Percentiles rank a stretch among this genome's conserved stretches.
phyloP scores from a whole-genome alignment of 1,140 invertebrate species.

The Neodiprion virginianus region DNA sequence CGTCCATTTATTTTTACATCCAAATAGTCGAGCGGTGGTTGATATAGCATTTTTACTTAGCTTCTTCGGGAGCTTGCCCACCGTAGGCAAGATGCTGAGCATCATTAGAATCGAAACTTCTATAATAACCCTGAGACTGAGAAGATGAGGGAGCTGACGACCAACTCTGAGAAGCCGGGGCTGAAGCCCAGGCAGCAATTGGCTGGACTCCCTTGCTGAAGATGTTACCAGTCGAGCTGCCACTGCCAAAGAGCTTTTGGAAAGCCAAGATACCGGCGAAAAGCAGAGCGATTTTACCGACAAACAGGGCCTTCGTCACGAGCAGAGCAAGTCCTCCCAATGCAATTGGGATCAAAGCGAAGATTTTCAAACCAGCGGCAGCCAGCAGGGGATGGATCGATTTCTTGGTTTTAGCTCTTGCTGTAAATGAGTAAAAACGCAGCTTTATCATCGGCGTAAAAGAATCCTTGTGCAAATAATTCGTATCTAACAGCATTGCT shows the following conservation, averaged over 20 bases:
- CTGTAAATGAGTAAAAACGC: constrained; percentile 52
- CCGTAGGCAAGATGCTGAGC: constrained; percentile 70
- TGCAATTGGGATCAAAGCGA: constrained; percentile 72
- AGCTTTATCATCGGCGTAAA: neutral
- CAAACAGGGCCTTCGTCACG: constrained; percentile 75
- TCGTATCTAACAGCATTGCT: constrained; percentile 18
- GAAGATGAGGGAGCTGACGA: constrained; percentile 52
- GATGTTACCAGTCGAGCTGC: constrained; percentile 47
- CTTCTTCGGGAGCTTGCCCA: constrained; percentile 53
- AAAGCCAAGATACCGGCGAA: constrained; percentile 71
- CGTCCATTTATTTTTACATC: neutral
- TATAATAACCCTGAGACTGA: constrained; percentile 64
- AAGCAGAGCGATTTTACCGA: constrained; percentile 78
- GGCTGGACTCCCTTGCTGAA: constrained; percentile 44
- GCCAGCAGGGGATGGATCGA: constrained; percentile 69
- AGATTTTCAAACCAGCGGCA: constrained; percentile 71
- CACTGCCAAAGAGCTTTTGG: constrained; percentile 70
- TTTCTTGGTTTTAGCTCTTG: constrained; percentile 78
- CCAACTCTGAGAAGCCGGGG: constrained; percentile 49
- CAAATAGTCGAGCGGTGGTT: neutral
- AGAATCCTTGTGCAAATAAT: constrained; percentile 14
- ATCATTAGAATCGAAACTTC: constrained; percentile 61
- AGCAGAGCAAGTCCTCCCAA: constrained; percentile 74
- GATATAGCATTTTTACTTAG: constrained; percentile 33
- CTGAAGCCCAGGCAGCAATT: constrained; percentile 43